phyloP scores from a whole-genome alignment of 2,113 vertebrate species.

The Gavialis gangeticus region DNA sequence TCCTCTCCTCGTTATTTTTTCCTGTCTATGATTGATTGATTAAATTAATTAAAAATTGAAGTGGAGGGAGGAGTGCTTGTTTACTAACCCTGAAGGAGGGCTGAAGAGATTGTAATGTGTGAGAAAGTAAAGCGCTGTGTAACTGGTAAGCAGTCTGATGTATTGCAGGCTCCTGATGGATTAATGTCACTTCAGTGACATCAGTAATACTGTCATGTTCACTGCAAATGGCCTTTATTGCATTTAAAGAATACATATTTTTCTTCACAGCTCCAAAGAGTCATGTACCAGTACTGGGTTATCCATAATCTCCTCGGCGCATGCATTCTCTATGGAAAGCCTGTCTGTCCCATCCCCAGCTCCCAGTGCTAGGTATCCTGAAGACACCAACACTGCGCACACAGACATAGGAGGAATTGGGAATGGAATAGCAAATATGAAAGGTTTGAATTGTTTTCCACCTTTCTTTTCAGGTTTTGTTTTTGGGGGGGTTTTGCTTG shows the following conservation, averaged over 20 bases:
- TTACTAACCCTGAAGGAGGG: accelerated
- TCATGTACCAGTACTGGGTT: slow-evolving; percentile 13
- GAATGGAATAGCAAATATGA: accelerated
- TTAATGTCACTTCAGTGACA: neutral
- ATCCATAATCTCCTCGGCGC: slow-evolving; percentile 54
- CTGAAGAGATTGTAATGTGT: neutral
- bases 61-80: accelerated
- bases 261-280: slow-evolving; percentile 62
- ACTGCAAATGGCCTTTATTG: accelerated
- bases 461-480: neutral
- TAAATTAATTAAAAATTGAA: neutral
- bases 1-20: neutral
- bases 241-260: neutral
- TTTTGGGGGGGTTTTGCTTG: neutral
- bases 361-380: accelerated
- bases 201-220: neutral
- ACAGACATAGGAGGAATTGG: slow-evolving; percentile 22
- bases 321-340: neutral
- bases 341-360: accelerated
- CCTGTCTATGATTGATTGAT: neutral
- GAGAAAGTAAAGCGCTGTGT: neutral
- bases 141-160: neutral
- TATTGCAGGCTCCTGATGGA: neutral
- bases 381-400: slow-evolving; percentile 7
- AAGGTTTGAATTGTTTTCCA: neutral